Percentiles rank a stretch among this genome's conserved stretches.
Evolutionary conservation across 1,140 invertebrate genomes (phyloP).

Genomic region (Holotrichia oblita): DNA sequence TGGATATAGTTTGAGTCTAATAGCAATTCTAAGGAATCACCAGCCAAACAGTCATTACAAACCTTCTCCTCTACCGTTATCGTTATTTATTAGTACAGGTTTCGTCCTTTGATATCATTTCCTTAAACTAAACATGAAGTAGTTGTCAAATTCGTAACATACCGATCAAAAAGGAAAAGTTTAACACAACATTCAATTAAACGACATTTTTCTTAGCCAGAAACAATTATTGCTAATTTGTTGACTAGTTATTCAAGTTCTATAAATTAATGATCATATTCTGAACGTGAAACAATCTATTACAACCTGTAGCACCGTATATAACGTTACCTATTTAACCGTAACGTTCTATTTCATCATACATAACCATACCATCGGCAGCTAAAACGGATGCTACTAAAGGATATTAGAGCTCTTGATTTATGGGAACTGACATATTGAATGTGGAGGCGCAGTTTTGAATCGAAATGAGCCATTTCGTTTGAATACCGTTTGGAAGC

Average conservation of each 20-base stretch:
- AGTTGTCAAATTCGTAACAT: too few species aligned
- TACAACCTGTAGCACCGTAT: not conserved
- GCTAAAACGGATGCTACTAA: conserved; percentile 24
- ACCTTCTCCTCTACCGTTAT: too few species aligned
- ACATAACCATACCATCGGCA: not conserved
- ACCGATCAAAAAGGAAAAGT: too few species aligned
- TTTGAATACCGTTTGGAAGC: conserved; percentile 9
- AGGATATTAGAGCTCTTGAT: conserved; percentile 24
- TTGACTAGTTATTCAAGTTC: not conserved
- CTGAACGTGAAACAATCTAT: not conserved
- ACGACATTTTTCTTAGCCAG: too few species aligned
- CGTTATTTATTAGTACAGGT: too few species aligned
- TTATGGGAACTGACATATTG: conserved; percentile 33
- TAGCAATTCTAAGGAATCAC: too few species aligned
- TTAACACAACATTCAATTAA: too few species aligned
- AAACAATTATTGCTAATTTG: not conserved
- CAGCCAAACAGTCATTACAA: too few species aligned
- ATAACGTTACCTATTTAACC: not conserved
- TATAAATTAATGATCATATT: not conserved
- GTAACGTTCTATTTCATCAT: not conserved
- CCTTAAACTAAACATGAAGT: too few species aligned
- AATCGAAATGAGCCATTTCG: conserved; percentile 34
- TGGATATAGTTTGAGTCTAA: too few species aligned
- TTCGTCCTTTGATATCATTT: too few species aligned
- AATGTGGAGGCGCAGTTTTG: conserved; percentile 25